Base-by-base conservation (phyloP, 2,888 invertebrate genomes). In the Andrena hattorfiana region DNA sequence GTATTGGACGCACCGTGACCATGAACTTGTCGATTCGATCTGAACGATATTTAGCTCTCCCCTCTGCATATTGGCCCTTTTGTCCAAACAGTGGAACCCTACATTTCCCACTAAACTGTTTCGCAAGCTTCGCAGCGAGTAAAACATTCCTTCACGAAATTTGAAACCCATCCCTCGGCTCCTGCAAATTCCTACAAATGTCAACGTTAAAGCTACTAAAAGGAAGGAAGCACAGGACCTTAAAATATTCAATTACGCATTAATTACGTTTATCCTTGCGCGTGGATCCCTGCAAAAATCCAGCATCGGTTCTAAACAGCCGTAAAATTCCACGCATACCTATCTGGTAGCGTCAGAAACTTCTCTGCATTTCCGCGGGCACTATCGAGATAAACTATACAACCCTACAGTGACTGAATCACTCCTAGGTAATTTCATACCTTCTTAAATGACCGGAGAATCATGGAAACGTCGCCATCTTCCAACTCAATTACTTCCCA, bases 11-110 rank as follows among this genome's bases (percentile, higher is more conserved):
- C 51, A 13, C 69, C 74, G 35, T 64, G 68, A 63, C 76, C 72
- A 49, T 78, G 81, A 81, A 78, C 81, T 78, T 74, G 77, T 66
- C 68, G 68, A 74, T 49, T 67, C 70, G 62, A 59, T 60, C 13
- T 49, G 16, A 56, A 67, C 49, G 42, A 20, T 13, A n/a, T 20
- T 74, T 49, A 63, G 23, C n/a, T 23, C 5, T 10, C 28, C 7
- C 26, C 10, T 28, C 1, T 16, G 4, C 42, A 1, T 4, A 42
- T 13, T 16, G 42, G 42, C 13, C 42, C 13, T 13, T 42, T 13
- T 42, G 42, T 10, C 42, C 42, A 42, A 42, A 42, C 13, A 42
- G 13, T 13, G 13, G 1, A 13, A 42, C 42, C 42, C 42, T 13
- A 10, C 35, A 35, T 35, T 35, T 35, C 35, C 35, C 35, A 35